Evolutionary conservation across 2,888 invertebrate species (phyloP).

Genomic region (Thumatha senex): DNA sequence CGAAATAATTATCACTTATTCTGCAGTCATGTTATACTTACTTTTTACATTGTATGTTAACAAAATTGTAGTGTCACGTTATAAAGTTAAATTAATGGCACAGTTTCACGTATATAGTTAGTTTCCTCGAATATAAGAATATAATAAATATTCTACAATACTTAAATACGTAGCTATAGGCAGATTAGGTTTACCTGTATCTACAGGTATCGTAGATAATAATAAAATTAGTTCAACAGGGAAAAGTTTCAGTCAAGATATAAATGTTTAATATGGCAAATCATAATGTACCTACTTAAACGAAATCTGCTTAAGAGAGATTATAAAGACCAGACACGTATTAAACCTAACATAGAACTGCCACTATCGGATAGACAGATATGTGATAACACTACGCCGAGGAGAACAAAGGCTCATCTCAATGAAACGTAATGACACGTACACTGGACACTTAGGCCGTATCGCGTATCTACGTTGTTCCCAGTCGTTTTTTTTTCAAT

Average conservation of each 20-base stretch:
- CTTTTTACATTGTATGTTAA: slow-evolving; percentile 67
- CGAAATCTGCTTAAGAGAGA: slow-evolving; percentile 45
- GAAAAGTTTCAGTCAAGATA: slow-evolving; percentile 34
- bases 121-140: slow-evolving; percentile 75
- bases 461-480: slow-evolving; percentile 72
- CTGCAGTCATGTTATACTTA: slow-evolving; percentile 80
- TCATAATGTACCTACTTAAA: slow-evolving; percentile 50
- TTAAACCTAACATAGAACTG: slow-evolving; percentile 45
- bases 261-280: slow-evolving; percentile 42
- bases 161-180: slow-evolving; percentile 53
- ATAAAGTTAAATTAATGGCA: slow-evolving; percentile 82
- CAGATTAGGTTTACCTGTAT: slow-evolving; percentile 53
- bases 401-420: slow-evolving; percentile 36
- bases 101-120: slow-evolving; percentile 76
- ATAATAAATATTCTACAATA: slow-evolving; percentile 62
- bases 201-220: slow-evolving; percentile 32
- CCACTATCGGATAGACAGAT: slow-evolving; percentile 59
- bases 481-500: slow-evolving; percentile 74
- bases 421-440: slow-evolving; percentile 45
- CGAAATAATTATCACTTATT: slow-evolving; percentile 76
- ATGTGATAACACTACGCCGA: slow-evolving; percentile 59
- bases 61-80: slow-evolving; percentile 77
- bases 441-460: slow-evolving; percentile 67
- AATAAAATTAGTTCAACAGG: slow-evolving; percentile 20
- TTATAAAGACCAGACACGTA: slow-evolving; percentile 25